phyloP scores from a whole-genome alignment of 1,140 invertebrate genomes.

The Littorina saxatilis region DNA sequence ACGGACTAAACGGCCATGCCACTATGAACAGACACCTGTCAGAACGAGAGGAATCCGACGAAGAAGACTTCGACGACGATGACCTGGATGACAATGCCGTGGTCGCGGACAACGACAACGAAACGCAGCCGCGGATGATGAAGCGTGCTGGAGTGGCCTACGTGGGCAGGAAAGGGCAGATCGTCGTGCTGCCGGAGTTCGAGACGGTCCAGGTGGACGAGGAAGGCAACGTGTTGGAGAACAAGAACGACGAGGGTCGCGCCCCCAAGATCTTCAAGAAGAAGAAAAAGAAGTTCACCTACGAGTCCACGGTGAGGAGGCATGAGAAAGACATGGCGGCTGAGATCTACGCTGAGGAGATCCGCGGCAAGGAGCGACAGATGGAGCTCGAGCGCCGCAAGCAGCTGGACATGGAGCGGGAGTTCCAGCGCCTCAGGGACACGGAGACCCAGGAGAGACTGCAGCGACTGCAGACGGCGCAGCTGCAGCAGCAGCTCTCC shows the following conservation, averaged over 20 bases:
- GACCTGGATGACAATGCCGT: constrained; percentile 41
- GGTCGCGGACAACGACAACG: constrained; percentile 43
- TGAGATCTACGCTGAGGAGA: constrained; percentile 40
- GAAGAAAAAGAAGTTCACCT: constrained; percentile 62
- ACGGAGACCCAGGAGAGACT: constrained; percentile 59
- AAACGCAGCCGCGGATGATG: constrained; percentile 44
- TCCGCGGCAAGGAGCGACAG: constrained; percentile 54
- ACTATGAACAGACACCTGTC: constrained; percentile 5
- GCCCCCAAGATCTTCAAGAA: constrained; percentile 54
- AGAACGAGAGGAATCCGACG: neutral
- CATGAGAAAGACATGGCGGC: constrained; percentile 48
- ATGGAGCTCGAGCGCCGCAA: constrained; percentile 55
- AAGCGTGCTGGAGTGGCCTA: constrained; percentile 65
- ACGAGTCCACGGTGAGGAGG: constrained; percentile 45
- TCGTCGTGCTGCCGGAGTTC: constrained; percentile 60
- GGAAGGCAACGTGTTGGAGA: neutral
- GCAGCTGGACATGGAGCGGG: constrained; percentile 58
- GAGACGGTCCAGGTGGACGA: constrained; percentile 39
- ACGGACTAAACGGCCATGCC: constrained; percentile 1
- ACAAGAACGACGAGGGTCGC: constrained; percentile 21
- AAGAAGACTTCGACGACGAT: constrained; percentile 32
- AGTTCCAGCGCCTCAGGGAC: constrained; percentile 55
- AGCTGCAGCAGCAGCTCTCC: constrained; percentile 50
- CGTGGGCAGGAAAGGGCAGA: constrained; percentile 58
- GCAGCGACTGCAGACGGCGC: constrained; percentile 56